These are phyloP conservation scores for Brachypterus glaber DNA, from an alignment of 2,888 invertebrate species.

Conservation along the genomic window DNA sequence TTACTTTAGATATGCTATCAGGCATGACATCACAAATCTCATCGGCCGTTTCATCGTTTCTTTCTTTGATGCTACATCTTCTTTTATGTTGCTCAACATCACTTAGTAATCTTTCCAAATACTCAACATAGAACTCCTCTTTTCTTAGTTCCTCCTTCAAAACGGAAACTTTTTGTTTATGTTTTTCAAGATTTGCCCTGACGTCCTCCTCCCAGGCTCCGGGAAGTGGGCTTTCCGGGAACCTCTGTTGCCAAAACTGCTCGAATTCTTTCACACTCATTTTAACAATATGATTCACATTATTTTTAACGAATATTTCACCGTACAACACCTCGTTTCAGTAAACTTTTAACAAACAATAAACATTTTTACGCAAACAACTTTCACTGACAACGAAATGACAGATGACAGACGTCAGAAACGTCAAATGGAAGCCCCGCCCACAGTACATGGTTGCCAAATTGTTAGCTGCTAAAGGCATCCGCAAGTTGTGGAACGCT, in stretches of 20 bases:
- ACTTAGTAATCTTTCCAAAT: conserved; percentile 71
- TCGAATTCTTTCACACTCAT: conserved; percentile 88
- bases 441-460: too few relatives aligned
- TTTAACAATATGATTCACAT: conserved; percentile 21
- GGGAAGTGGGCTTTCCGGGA: conserved; percentile 82
- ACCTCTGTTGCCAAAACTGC: conserved; percentile 84
- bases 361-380: conserved; percentile 18
- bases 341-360: conserved; percentile 12
- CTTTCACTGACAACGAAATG: conserved; percentile 20
- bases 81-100: conserved; percentile 78
- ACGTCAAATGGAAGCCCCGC: too few relatives aligned
- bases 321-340: not conserved
- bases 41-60: conserved; percentile 19
- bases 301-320: conserved; percentile 4
- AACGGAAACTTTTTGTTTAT: conserved; percentile 75
- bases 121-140: conserved; percentile 84
- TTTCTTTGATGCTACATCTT: conserved; percentile 39
- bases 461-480: too few relatives aligned
- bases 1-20: conserved; percentile 36
- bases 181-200: conserved; percentile 78
- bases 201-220: conserved; percentile 92
- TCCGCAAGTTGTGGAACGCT: too few relatives aligned
- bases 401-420: conserved; percentile 12
- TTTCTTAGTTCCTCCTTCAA: conserved; percentile 80
- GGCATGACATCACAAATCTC: conserved; percentile 28